These are phyloP conservation scores for Anseranas semipalmata DNA, from an alignment of 2,113 vertebrate genomes.

Conservation along the genomic window DNA sequence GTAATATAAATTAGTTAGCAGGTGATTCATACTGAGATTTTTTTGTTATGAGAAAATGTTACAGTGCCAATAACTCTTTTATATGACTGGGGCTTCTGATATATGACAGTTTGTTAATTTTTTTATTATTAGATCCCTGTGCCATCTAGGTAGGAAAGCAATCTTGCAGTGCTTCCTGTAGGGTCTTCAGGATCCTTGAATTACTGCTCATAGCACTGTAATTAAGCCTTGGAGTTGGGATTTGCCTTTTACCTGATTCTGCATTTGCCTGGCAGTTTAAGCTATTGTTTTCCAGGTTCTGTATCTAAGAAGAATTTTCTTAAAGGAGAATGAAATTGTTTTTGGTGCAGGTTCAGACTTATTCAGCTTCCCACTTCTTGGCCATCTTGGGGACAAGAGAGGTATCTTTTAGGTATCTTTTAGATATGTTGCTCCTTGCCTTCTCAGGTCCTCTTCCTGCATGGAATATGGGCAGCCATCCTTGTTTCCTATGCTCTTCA, in stretches of 20 bases:
- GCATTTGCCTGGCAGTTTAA: not conserved
- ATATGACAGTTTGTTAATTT: not conserved
- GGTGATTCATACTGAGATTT: not conserved
- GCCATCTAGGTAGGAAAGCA: not conserved
- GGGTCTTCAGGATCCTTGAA: not conserved
- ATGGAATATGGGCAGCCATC: not conserved
- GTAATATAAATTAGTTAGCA: conserved; percentile 38
- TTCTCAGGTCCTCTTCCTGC: not conserved
- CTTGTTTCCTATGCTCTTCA: not conserved
- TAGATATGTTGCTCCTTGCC: not conserved
- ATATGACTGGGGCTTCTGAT: not conserved
- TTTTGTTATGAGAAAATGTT: conserved; percentile 24
- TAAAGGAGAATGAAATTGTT: not conserved
- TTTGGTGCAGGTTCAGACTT: not conserved
- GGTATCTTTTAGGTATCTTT: not conserved
- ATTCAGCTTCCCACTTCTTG: not conserved
- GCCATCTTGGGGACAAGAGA: not conserved
- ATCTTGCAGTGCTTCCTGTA: not conserved
- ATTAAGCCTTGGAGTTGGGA: not conserved
- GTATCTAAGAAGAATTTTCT: not conserved
- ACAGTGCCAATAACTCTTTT: conserved; percentile 7
- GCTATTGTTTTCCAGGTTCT: not conserved
- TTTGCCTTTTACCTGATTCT: not conserved
- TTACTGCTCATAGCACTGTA: not conserved
- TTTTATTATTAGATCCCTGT: not conserved